Base-by-base conservation (phyloP, 2,797 vertebrate species). In the Eospalax fontanierii region DNA sequence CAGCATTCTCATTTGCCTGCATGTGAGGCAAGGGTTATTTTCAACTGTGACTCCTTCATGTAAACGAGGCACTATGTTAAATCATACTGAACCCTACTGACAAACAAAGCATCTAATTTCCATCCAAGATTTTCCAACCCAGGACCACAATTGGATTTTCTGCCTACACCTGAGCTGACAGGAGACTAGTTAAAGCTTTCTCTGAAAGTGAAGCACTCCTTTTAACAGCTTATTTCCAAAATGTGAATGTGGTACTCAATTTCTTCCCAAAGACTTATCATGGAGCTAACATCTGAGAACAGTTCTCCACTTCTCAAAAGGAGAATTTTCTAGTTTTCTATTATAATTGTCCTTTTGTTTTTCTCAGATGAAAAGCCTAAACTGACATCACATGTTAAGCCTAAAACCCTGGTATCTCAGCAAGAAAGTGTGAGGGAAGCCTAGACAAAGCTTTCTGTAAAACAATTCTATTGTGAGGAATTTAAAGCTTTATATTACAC, bases 321-420 rank as follows among this genome's bases (percentile, higher is more conserved):
- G 12, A 78, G 40, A 87, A 66, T 86, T 87, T 91, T 92, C 92
- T 73, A 80, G 6, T 86, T 86, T 91, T 82, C 93, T 76, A 24
- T 59, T 94, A 57, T 54, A 91, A 93, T 63, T 91, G 94, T 68
- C n/a, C 46, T 85, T 65, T 87, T 74, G 59, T 92, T 93, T 87
- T 94, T 81, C 70, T 68, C 26, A 65, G 82, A 95, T 95, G 71
- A 92, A 96, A 90, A 70, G 57, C 61, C 90, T 84, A 81, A 87
- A 33, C 63, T 12, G 40, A 30, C 3, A 75, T 63, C 76, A 91
- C 88, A 19, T 4, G 46, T 80, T 66, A 79, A 89, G 9, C 74
- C 71, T 87, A 75, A 96, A 87, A 79, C 28, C 63, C 71, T 61
- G 88, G 76, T 26, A 65, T 46, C 35, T 93, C 54, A 57, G 79